Conservation (phyloP, 1,140 invertebrate species). For the Neotoxoptera formosana region DNA sequence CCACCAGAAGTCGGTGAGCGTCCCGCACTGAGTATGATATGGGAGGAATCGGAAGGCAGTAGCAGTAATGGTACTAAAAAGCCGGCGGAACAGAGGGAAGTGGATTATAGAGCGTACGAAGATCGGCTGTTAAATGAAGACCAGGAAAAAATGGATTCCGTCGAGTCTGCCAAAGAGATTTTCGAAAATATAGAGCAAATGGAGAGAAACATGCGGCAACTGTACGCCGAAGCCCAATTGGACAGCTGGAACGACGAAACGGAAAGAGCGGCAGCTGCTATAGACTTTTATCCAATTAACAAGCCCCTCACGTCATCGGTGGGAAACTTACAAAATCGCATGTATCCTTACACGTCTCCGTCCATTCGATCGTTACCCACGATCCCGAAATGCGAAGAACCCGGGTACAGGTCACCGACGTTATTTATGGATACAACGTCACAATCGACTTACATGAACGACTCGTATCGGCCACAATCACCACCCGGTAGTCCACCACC, state of each 20-base stretch:
- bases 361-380: conserved; percentile 27
- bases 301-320: conserved; percentile 11
- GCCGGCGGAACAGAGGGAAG: not conserved
- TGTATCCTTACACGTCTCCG: conserved; percentile 30
- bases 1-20: conserved; percentile 66
- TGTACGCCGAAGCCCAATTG: conserved; percentile 71
- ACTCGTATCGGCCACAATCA: not conserved
- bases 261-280: conserved; percentile 64
- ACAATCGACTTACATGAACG: not conserved
- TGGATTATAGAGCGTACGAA: not conserved
- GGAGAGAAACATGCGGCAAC: conserved; percentile 72
- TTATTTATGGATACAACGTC: conserved; percentile 37
- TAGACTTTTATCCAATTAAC: conserved; percentile 32
- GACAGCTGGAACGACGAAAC: conserved; percentile 72
- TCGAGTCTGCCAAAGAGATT: conserved; percentile 39
- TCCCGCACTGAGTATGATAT: conserved; percentile 77
- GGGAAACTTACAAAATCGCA: not conserved
- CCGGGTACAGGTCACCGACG: not conserved
- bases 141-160: conserved; percentile 27
- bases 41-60: conserved; percentile 71
- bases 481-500: conserved; percentile 75
- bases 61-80: conserved; percentile 63
- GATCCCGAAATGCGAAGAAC: conserved; percentile 25
- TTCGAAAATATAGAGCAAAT: conserved; percentile 53
- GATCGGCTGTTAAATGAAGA: conserved; percentile 8